Evolutionary conservation across 2,797 vertebrate species (phyloP), one percentile per base, ranked within the genome.

Genomic region (Xyrichtys novacula): DNA sequence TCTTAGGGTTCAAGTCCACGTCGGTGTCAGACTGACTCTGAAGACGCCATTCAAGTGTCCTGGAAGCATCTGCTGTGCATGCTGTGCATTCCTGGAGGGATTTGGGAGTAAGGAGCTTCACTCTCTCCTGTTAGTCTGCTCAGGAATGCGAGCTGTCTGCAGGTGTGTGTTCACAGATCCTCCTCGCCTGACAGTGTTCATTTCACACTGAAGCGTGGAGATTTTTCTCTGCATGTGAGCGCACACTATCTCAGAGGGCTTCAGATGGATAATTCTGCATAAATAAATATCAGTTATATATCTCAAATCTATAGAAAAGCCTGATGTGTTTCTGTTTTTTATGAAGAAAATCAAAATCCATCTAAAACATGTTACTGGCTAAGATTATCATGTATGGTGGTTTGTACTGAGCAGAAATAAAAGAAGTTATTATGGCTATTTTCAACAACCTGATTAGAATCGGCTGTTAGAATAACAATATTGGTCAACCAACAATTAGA

Each of bases 111-210:
- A 66, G 73, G 71, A 28, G 68, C 68, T 71, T 77, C 79, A 70
- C 75, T 62, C 82, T 65, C 73, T 79, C 66, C 66, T 6, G 71
- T 83, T 75, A 73, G 85, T 72, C 71, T 0, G 14, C n/a, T 9
- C 58, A 87, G 90, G 90, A 92, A 91, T 91, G 86, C 6, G 49
- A 52, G 79, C 32, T 7, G 28, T 58, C 71, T 83, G 77, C 83
- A 85, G 83, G 88, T 89, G 85, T 69, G 88, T 25, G 69, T 58
- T 62, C 48, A 26, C 49, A 49, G 64, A 56, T 57, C 7, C 48
- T 58, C 71, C 71, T 69, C 25, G 25, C 48, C 65, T 65, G 83
- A 86, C 76, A 52, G 56, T 42, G 17, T 70, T 83, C 63, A 84
- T 85, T 88, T 93, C 85, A 84, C 89, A 84, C 81, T 2, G 32